Evolutionary conservation across 2,888 invertebrate genomes (phyloP), one percentile per base, ranked within the genome.

Genomic region (Microplitis deprimator): DNA sequence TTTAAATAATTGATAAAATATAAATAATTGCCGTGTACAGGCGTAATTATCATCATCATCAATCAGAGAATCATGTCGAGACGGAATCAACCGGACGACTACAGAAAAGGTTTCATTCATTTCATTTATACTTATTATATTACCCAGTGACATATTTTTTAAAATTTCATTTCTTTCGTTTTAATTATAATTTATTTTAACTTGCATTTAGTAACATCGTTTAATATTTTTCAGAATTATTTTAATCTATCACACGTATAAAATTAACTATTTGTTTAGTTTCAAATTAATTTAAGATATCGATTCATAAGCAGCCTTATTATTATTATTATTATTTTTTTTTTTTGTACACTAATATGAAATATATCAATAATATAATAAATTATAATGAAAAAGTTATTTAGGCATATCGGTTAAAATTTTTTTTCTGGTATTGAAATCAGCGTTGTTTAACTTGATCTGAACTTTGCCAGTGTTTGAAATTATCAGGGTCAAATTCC

Each of bases 401-500:
- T 10, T 65, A 82, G 82, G 83, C 84, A 85, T 85, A 82, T 81
- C 80, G 85, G 83, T 86, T 85, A 85, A 86, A 86, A 85, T 85
- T 87, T 50, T 87, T 50, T 50, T 88, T 89, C 88, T 85, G 87
- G 88, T 89, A 88, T 87, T 85, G 85, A 85, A 87, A 83, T 84
- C 84, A 87, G 86, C 84, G 82, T 86, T 84, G 87, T 89, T 89
- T 90, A 90, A 90, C 89, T 88, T 87, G 85, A 90, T 91, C 91
- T 91, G 91, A 91, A 91, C 91, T 93, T 93, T 93, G 93, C 93
- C 93, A 93, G 93, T 93, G 93, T 93, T 93, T 93, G 92, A 92
- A 93, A 93, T 93, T 93, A 92, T 92, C 93, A 93, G 93, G 93
- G 93, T 93, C 93, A 87, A 89, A 87, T 87, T 84, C 87, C 83